These are phyloP conservation scores for Oreochromis mossambicus DNA, from an alignment of 2,797 vertebrate species.

Conservation along the genomic window DNA sequence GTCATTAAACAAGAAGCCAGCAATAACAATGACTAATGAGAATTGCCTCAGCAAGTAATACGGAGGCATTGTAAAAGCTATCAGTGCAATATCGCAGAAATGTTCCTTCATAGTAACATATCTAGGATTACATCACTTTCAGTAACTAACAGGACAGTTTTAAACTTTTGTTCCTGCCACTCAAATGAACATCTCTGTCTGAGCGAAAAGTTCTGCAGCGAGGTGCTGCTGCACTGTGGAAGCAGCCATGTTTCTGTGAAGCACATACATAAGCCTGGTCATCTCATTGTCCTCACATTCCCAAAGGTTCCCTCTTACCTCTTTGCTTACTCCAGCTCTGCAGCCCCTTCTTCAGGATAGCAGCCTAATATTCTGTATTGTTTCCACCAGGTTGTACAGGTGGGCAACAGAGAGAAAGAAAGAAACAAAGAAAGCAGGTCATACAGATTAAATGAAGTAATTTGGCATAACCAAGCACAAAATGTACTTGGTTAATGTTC, in stretches of 20 bases:
- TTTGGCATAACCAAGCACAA: neutral
- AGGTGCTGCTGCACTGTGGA: neutral
- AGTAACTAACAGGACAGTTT: neutral
- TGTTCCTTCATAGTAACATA: neutral
- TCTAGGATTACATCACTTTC: neutral
- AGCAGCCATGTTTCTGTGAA: neutral
- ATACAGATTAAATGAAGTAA: neutral
- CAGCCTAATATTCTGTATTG: fast-evolving
- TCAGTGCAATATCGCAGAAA: neutral
- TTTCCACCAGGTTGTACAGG: neutral
- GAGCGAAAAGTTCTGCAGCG: neutral
- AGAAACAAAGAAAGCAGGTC: neutral
- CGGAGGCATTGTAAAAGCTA: neutral
- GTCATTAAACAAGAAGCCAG: neutral
- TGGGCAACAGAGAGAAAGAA: neutral
- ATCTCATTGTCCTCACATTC: neutral
- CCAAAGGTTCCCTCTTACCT: neutral
- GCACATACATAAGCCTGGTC: neutral
- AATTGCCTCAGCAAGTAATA: neutral
- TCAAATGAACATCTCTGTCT: neutral
- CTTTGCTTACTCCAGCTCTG: neutral
- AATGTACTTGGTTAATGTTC: neutral
- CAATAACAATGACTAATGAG: neutral
- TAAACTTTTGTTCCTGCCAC: neutral
- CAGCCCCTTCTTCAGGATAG: neutral